Conservation (phyloP, 2,888 invertebrate species). For the Drosophila phalerata region DNA sequence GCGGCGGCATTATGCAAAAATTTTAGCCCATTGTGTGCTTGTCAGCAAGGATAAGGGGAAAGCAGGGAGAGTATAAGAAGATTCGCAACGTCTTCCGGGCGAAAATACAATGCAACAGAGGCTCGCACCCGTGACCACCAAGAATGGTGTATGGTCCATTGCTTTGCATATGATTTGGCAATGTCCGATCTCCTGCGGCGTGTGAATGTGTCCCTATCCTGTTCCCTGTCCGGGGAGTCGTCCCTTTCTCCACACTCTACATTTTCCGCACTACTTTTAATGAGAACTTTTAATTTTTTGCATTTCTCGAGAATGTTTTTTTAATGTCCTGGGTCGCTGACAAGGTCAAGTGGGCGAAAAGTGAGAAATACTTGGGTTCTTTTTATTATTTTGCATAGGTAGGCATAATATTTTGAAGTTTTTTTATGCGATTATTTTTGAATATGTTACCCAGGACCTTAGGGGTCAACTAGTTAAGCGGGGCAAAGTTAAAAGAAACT, state of each 20-base stretch:
- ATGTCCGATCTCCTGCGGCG: constrained; percentile 49
- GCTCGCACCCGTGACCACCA: constrained; percentile 47
- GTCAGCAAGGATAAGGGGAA: constrained; percentile 49
- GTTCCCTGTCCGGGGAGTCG: constrained; percentile 22
- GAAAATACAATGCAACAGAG: constrained; percentile 32
- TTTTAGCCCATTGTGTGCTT: constrained; percentile 45
- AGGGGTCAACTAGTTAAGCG: constrained; percentile 48
- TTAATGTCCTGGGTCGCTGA: constrained; percentile 34
- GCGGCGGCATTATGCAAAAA: constrained; percentile 50
- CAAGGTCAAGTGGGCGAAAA: constrained; percentile 56
- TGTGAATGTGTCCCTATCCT: constrained; percentile 45
- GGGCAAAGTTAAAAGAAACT: constrained; percentile 25
- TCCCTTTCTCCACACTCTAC: constrained; percentile 5
- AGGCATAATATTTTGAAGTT: constrained; percentile 59
- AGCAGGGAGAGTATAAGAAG: not conserved
- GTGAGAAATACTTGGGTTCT: constrained; percentile 43
- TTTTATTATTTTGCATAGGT: constrained; percentile 30
- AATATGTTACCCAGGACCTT: constrained; percentile 35
- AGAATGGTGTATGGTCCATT: constrained; percentile 29
- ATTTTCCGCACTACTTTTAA: constrained; percentile 59
- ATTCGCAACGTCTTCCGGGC: constrained; percentile 35
- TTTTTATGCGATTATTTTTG: constrained; percentile 36
- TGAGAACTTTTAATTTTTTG: constrained; percentile 42
- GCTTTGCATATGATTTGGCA: constrained; percentile 50
- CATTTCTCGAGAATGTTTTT: constrained; percentile 47